These are phyloP conservation scores for Actinernus sp. DNA, from an alignment of 92 coral and sea anemone genomes.

Conservation along the genomic window DNA sequence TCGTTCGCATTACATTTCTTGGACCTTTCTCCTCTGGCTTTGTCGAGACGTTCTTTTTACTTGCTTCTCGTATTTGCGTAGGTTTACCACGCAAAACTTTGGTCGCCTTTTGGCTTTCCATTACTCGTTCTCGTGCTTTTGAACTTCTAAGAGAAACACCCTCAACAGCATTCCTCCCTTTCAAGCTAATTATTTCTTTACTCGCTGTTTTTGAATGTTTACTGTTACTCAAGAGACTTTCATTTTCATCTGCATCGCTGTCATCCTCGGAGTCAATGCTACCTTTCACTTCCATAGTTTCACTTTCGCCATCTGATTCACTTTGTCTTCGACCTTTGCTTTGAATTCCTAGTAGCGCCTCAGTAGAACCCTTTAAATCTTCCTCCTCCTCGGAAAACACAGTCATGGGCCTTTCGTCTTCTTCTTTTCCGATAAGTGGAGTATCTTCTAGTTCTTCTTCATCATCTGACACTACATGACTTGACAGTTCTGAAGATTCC, in stretches of 20 bases:
- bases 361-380: background rate
- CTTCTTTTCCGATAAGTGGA: background rate
- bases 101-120: background rate
- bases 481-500: background rate
- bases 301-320: background rate
- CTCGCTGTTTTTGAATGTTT: too few relatives aligned
- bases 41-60: too few relatives aligned
- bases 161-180: too few relatives aligned
- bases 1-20: background rate
- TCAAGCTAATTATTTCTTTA: too few relatives aligned
- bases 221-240: background rate
- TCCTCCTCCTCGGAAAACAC: background rate
- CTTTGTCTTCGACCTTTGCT: background rate
- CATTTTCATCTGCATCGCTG: background rate
- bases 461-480: background rate
- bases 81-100: background rate
- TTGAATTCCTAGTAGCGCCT: background rate
- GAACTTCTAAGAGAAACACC: too few relatives aligned
- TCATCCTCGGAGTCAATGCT: conserved; percentile 5
- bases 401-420: background rate
- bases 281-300: background rate
- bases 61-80: background rate
- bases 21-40: background rate
- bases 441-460: conserved; percentile 9
- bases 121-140: too few relatives aligned